Conservation (phyloP, 2,113 vertebrate genomes). For the Hiodon tergisus region DNA sequence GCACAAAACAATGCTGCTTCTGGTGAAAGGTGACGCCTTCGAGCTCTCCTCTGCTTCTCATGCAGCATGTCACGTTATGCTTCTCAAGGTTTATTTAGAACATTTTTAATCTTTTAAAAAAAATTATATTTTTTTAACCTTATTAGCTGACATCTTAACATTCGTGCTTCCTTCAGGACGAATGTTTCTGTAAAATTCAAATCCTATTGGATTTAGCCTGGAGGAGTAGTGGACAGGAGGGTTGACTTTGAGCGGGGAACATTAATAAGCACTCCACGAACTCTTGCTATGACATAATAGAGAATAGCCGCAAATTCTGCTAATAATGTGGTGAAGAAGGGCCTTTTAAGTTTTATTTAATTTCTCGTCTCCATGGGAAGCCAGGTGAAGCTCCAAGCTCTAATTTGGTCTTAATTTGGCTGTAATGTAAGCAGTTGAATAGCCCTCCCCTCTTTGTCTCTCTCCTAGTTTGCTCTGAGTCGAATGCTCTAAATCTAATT, state of each 20-base stretch:
- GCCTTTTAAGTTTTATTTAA: constrained; percentile 21
- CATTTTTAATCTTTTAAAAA: no score
- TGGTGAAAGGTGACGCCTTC: no score
- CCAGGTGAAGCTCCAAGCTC: not conserved
- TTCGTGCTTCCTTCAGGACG: no score
- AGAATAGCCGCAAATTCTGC: not conserved
- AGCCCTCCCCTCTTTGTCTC: not conserved
- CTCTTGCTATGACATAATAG: not conserved
- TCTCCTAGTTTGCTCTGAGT: not conserved
- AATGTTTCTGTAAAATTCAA: not conserved
- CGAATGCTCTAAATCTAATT: not conserved
- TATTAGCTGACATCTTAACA: no score
- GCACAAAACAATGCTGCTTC: no score
- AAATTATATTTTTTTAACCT: no score
- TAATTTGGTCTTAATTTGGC: constrained; percentile 24
- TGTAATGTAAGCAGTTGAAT: constrained; percentile 20
- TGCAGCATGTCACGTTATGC: no score
- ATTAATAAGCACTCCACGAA: not conserved
- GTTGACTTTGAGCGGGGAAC: not conserved
- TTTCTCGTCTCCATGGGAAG: constrained; percentile 14
- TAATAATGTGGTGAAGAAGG: constrained; percentile 9
- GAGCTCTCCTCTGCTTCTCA: no score
- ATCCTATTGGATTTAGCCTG: not conserved
- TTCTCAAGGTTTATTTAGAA: no score
- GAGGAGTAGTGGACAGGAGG: not conserved